These are phyloP conservation scores for Drosophila nannoptera DNA, from an alignment of 1,140 invertebrate species.

Conservation along the genomic window DNA sequence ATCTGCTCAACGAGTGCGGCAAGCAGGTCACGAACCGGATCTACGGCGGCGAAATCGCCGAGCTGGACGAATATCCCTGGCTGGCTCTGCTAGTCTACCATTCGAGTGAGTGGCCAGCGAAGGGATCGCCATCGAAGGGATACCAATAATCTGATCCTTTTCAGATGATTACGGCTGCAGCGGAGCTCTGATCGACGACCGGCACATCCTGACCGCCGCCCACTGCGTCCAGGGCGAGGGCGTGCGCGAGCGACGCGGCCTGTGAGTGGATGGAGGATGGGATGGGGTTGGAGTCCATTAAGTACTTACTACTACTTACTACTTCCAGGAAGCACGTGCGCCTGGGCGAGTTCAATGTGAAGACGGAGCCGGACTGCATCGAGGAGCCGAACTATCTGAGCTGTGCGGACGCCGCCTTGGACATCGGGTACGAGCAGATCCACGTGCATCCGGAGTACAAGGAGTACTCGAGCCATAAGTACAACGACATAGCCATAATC, in stretches of 20 bases:
- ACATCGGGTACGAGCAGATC: constrained; percentile 75
- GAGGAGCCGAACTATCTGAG: constrained; percentile 62
- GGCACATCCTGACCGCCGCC: constrained; percentile 87
- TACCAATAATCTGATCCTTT: too few relatives aligned
- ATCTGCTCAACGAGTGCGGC: constrained; percentile 78
- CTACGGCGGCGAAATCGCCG: constrained; percentile 80
- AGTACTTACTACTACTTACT: neutral
- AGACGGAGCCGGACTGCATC: constrained; percentile 82
- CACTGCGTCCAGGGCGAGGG: constrained; percentile 87
- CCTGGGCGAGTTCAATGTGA: constrained; percentile 83
- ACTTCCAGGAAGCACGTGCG: constrained; percentile 80
- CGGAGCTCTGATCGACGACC: constrained; percentile 82
- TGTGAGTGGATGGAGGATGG: constrained; percentile 52
- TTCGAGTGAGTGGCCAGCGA: constrained; percentile 58
- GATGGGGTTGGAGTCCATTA: neutral
- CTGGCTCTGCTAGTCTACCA: constrained; percentile 85
- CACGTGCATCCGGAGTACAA: constrained; percentile 79
- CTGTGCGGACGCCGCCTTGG: constrained; percentile 77
- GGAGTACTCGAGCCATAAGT: constrained; percentile 62
- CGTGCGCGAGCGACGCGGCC: constrained; percentile 60
- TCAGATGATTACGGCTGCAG: constrained; percentile 80
- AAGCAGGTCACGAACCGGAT: constrained; percentile 78
- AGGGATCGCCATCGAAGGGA: too few relatives aligned
- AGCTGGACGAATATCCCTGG: constrained; percentile 83
- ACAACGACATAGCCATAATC: constrained; percentile 88